A percentile compares a stretch with the other conserved stretches of the same genome.
These are phyloP conservation scores for Hemitrygon akajei DNA, from an alignment of 2,797 vertebrate genomes.

Conservation along the genomic window DNA sequence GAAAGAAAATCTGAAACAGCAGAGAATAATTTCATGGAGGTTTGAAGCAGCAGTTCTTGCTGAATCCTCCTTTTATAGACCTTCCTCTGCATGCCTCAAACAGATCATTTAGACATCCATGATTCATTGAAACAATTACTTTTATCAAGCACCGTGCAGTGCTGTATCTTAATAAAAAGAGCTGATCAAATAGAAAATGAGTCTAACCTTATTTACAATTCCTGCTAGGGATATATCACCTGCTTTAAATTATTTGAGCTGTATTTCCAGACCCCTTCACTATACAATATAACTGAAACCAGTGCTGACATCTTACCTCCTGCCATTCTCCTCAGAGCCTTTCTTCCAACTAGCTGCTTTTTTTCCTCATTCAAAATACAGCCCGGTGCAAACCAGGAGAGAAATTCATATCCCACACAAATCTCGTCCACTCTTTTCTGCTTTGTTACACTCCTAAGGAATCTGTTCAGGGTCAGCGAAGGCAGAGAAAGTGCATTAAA, in stretches of 20 bases:
- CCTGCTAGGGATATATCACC: neutral
- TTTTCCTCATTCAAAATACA: neutral
- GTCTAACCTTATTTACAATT: neutral
- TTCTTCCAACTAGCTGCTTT: neutral
- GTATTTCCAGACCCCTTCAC: neutral
- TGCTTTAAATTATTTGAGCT: neutral
- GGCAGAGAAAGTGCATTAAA: slow-evolving; percentile 5
- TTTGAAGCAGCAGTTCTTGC: neutral
- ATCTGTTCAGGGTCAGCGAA: slow-evolving; percentile 22
- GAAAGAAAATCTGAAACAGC: neutral
- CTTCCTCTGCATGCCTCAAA: neutral
- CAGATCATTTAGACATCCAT: neutral
- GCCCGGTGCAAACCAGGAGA: neutral
- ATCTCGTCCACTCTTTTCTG: neutral
- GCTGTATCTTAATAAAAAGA: neutral
- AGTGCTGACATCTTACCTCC: neutral
- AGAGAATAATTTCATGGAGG: neutral
- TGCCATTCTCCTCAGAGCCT: neutral
- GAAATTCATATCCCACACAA: neutral
- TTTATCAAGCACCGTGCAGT: neutral
- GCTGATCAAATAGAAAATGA: neutral
- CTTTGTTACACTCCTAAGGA: neutral
- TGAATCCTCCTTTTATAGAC: neutral
- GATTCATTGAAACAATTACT: neutral
- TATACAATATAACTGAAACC: neutral